Evolutionary conservation across 2,888 invertebrate species (phyloP).

Genomic region (Dryococelus australis): DNA sequence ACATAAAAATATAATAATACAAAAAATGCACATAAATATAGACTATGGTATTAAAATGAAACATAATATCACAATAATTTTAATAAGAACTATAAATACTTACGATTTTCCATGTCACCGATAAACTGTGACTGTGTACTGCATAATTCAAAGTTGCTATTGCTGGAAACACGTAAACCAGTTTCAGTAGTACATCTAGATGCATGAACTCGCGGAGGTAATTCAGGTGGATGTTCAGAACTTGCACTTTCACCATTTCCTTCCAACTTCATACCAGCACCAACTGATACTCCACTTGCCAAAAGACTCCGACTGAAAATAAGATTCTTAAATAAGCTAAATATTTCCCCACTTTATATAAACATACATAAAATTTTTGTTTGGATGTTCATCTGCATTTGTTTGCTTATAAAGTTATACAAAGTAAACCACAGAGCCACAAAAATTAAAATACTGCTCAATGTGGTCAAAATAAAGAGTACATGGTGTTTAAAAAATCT

Average conservation of each 20-base stretch:
- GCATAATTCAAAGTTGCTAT: conserved; percentile 78
- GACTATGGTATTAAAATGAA: conserved; percentile 36
- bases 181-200: conserved; percentile 49
- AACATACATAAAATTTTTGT: too few relatives aligned
- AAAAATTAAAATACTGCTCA: too few relatives aligned
- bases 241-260: conserved; percentile 52
- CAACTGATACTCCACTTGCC: conserved; percentile 26
- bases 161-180: conserved; percentile 71
- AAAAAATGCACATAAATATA: too few relatives aligned
- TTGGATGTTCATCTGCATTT: too few relatives aligned
- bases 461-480: too few relatives aligned
- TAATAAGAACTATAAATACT: conserved; percentile 2
- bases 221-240: conserved; percentile 72
- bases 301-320: conserved; percentile 31
- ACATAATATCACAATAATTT: conserved; percentile 29
- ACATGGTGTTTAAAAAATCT: too few relatives aligned
- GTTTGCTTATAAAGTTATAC: too few relatives aligned
- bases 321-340: background rate
- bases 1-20: background rate
- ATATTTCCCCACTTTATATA: background rate
- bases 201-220: conserved; percentile 73
- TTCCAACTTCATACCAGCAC: conserved; percentile 31
- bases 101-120: conserved; percentile 55
- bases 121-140: conserved; percentile 45
- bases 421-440: too few relatives aligned